These are phyloP conservation scores for Didymodactylos carnosus DNA, from an alignment of 2,888 invertebrate species.

Conservation along the genomic window DNA sequence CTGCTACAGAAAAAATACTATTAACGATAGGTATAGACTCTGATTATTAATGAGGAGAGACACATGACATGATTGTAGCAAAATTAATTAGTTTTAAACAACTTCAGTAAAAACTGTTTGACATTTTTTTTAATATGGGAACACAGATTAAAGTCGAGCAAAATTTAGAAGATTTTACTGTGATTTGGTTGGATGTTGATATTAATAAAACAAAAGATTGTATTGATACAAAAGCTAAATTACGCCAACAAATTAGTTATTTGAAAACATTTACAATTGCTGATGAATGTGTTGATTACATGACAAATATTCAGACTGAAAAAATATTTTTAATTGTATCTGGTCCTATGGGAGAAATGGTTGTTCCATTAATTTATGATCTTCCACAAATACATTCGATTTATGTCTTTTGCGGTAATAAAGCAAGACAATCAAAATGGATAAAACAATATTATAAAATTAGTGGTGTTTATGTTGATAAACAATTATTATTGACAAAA, in stretches of 20 bases:
- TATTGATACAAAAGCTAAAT: not conserved
- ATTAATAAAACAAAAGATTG: not conserved
- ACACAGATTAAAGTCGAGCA: too few relatives aligned
- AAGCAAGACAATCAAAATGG: not conserved
- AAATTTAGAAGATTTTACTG: too few relatives aligned
- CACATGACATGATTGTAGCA: too few relatives aligned
- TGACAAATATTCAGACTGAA: not conserved
- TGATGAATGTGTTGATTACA: not conserved
- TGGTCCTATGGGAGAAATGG: not conserved
- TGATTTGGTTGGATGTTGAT: not conserved
- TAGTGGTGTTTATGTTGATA: not conserved
- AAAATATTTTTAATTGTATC: not conserved
- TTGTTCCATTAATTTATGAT: not conserved
- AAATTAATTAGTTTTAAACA: too few relatives aligned
- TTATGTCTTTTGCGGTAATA: not conserved
- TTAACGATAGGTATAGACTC: too few relatives aligned
- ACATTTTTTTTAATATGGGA: too few relatives aligned
- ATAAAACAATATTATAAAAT: not conserved
- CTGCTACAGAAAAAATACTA: too few relatives aligned
- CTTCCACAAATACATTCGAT: not conserved
- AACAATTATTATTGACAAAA: not conserved
- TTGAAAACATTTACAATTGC: not conserved
- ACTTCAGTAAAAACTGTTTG: too few relatives aligned
- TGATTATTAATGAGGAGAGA: too few relatives aligned
- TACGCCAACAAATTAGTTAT: not conserved